A percentile compares a stretch with the other conserved stretches of the same genome.
Evolutionary conservation across 2,888 invertebrate species (phyloP).

Genomic region (Nasonia oneida): DNA sequence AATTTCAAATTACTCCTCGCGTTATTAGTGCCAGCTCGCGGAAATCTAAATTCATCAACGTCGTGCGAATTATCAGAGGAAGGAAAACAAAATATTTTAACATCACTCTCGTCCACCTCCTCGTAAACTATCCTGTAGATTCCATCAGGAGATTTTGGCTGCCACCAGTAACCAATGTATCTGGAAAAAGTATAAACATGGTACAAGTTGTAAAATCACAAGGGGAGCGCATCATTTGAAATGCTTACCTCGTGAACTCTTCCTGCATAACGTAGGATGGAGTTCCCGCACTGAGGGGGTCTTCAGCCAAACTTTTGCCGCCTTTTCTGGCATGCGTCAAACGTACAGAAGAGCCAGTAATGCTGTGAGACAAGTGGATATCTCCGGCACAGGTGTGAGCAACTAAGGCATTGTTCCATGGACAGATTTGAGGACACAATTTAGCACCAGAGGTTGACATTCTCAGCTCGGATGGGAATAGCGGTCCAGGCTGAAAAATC

Average conservation of each 20-base stretch:
- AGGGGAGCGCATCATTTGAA: not conserved
- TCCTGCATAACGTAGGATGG: slow-evolving; percentile 99
- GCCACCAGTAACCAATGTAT: slow-evolving; percentile 99
- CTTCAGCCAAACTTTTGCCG: slow-evolving; percentile 86
- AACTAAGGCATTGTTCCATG: slow-evolving; percentile 88
- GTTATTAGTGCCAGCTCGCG: slow-evolving; percentile 93
- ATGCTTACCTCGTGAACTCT: slow-evolving; percentile 85
- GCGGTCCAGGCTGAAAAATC: slow-evolving; percentile 81
- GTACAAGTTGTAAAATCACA: slow-evolving; percentile 18
- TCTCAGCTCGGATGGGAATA: slow-evolving; percentile 86
- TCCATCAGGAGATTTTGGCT: slow-evolving; percentile 88
- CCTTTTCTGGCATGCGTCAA: slow-evolving; percentile 87
- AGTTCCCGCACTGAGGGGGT: slow-evolving; percentile 94
- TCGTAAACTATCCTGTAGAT: slow-evolving; percentile 91
- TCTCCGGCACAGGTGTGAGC: slow-evolving; percentile 95
- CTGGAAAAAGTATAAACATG: slow-evolving; percentile 63
- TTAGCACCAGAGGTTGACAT: slow-evolving; percentile 85
- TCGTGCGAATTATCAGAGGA: slow-evolving; percentile 90
- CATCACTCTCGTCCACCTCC: slow-evolving; percentile 93
- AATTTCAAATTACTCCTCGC: slow-evolving; percentile 94
- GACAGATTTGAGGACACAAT: slow-evolving; percentile 91
- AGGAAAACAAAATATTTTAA: slow-evolving; percentile 94
- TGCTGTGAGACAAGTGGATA: slow-evolving; percentile 91
- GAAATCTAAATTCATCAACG: slow-evolving; percentile 93
- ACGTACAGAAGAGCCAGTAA: slow-evolving; percentile 85